phyloP scores from a whole-genome alignment of 1,140 invertebrate genomes.

The Dreissena polymorpha region DNA sequence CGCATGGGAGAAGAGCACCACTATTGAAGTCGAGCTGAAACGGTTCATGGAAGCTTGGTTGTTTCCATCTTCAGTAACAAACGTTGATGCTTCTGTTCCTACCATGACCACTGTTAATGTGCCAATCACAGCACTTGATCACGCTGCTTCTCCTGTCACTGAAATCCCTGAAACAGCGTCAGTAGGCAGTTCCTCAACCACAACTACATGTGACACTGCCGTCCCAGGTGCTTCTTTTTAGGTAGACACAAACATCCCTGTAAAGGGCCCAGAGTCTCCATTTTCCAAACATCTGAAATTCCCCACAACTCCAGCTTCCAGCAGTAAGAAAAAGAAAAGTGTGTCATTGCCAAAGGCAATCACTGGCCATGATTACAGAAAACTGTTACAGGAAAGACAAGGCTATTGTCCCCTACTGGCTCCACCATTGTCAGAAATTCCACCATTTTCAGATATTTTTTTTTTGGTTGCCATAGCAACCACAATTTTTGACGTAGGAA shows the following conservation, averaged over 20 bases:
- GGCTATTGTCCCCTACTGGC: no score
- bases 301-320: background rate
- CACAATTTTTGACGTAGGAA: no score
- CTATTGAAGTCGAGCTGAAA: constrained; percentile 10
- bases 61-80: background rate
- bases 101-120: background rate
- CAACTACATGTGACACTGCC: background rate
- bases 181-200: background rate
- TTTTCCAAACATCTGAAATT: background rate
- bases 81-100: background rate
- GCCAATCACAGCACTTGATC: background rate
- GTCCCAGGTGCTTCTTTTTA: background rate
- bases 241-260: background rate
- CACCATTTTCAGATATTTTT: no score
- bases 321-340: background rate
- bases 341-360: constrained; percentile 23
- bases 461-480: no score
- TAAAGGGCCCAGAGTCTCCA: background rate
- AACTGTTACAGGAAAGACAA: background rate
- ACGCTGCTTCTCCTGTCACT: background rate
- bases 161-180: background rate
- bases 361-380: constrained; percentile 1
- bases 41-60: constrained; percentile 23
- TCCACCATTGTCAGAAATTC: no score
- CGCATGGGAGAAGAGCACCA: constrained; percentile 31